phyloP scores from a whole-genome alignment of 2,888 invertebrate species.

The Coelinius sp. region DNA sequence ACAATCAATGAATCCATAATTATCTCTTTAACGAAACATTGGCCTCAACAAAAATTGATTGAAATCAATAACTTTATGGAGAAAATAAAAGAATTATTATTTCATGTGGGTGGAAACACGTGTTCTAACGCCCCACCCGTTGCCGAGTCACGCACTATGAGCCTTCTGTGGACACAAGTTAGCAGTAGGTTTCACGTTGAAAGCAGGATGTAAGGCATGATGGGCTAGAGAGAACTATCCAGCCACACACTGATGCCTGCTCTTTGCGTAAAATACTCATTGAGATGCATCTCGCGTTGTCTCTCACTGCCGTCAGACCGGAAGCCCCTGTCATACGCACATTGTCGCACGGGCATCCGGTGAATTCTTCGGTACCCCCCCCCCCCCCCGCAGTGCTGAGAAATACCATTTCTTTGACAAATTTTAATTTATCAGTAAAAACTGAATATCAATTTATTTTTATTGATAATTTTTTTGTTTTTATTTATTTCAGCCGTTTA shows the following conservation, averaged over 20 bases:
- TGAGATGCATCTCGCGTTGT: slow-evolving; percentile 68
- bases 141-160: not conserved
- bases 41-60: not conserved
- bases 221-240: slow-evolving; percentile 44
- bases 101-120: slow-evolving; percentile 9
- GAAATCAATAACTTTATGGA: not conserved
- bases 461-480: slow-evolving; percentile 7
- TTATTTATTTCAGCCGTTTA: slow-evolving; percentile 88
- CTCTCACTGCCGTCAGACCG: slow-evolving; percentile 60
- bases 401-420: not conserved
- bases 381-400: not conserved
- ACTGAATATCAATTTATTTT: not conserved
- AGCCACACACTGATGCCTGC: slow-evolving; percentile 32
- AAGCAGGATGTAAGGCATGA: slow-evolving; percentile 38
- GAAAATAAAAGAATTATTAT: slow-evolving; percentile 2
- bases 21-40: not conserved
- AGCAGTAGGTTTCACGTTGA: slow-evolving; percentile 2
- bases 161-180: not conserved
- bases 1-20: not conserved
- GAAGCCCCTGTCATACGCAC: slow-evolving; percentile 68
- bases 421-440: not conserved
- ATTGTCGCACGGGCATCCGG: slow-evolving; percentile 67
- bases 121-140: slow-evolving; percentile 3
- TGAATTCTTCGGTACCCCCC: slow-evolving; percentile 49
- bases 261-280: slow-evolving; percentile 57